Evolutionary conservation across 2,888 invertebrate genomes (phyloP), one percentile per base, ranked within the genome.

Genomic region (Imbricaverruca yamaguchii): DNA sequence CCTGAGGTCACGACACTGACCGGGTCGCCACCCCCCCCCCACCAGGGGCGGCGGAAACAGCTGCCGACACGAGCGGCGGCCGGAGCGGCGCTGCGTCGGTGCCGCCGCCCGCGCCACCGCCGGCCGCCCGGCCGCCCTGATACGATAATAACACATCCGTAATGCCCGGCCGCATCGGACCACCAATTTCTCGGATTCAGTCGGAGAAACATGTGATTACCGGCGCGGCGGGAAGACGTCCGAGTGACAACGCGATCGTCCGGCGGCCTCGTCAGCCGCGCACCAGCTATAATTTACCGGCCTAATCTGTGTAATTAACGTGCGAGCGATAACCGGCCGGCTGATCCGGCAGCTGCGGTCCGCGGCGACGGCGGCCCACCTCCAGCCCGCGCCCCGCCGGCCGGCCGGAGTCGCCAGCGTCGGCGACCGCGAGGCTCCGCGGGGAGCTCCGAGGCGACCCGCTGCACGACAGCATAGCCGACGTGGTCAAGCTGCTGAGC

Each of bases 191-290:
- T 74, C 18, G 53, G 74, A 74, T 53, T 74, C 53, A 74, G 74
- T 74, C 74, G 74, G 74, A 74, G 74, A 74, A 74, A 74, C 74
- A 74, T 74, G 74, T 74, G 74, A 74, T 74, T 74, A 74, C n/a
- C 25, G 39, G 23, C 53, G 74, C 74, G 23, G 53, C 74, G 3
- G 74, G 12, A 12, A 8, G 74, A 25, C 8, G 53, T 10, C 53
- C 15, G 74, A 74, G 74, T 74, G 74, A 74, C 74, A 74, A 74
- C 74, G 13, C 53, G 53, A 53, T 23, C 74, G 74, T 2, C 3
- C 67, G 67, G 12, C 25, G 25, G 25, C 18, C 74, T 1, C 53
- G 53, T 12, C 53, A 6, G 74, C 74, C 13, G 53, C 53, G 23
- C 67, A 1, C 23, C 74, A 0, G 53, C 74, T 74, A 15, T 74